Conservation (phyloP, 2,888 invertebrate genomes). For the Diabrotica balteata region DNA sequence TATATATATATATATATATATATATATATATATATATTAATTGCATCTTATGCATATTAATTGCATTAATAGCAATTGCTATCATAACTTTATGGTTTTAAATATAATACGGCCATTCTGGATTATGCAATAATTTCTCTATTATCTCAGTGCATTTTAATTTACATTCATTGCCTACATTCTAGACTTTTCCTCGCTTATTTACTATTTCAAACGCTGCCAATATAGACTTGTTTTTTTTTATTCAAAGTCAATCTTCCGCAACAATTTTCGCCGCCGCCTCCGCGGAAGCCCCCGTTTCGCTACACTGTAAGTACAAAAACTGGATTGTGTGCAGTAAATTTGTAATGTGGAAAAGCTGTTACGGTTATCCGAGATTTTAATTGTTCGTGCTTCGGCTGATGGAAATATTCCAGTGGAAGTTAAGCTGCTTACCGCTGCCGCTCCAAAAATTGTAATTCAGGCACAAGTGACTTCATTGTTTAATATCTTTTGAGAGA, state of each 20-base stretch:
- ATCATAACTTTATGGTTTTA: too few species aligned
- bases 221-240: too few species aligned
- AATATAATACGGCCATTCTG: too few species aligned
- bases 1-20: too few species aligned
- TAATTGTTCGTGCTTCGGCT: conserved; percentile 51
- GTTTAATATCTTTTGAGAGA: conserved; percentile 54
- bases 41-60: too few species aligned
- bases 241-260: neutral
- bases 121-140: too few species aligned
- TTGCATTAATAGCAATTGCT: too few species aligned
- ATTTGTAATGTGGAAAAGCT: conserved; percentile 34
- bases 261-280: neutral
- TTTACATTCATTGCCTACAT: too few species aligned
- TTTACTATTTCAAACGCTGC: too few species aligned
- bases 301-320: neutral
- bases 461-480: conserved; percentile 56
- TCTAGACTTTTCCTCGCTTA: too few species aligned
- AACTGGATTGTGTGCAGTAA: conserved; percentile 9
- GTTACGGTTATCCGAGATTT: conserved; percentile 40
- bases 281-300: neutral
- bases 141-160: too few species aligned
- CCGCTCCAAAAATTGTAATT: conserved; percentile 53
- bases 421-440: conserved; percentile 57
- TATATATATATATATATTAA: too few species aligned
- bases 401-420: conserved; percentile 45